Base-by-base conservation (phyloP, 2,113 vertebrate species). In the Crotalus tigris region DNA sequence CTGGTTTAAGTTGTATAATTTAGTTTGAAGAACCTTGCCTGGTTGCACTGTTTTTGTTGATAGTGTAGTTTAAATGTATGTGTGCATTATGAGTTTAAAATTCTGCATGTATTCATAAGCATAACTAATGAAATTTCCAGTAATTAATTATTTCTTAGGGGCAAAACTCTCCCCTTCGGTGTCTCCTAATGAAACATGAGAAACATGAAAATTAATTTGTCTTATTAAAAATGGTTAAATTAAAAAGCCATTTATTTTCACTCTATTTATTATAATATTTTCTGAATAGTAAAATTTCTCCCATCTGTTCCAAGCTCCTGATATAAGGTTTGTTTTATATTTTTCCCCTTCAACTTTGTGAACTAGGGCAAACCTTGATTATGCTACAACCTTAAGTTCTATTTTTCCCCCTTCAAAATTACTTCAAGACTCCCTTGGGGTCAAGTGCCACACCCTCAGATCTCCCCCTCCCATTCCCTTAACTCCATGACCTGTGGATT, bases 401-500 rank as follows among this genome's bases (percentile, higher is more conserved):
- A 75, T 44, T 96, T 95, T 95, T 0, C 2, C 61, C 29, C 33
- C 69, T n/a, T 95, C 95, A 96, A 96, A 87, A 97, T 96, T 96
- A 94, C 95, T 96, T 97, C 96, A 97, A 95, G 96, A 95, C 96
- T 97, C 96, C 96, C 93, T 97, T 97, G 95, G 95, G 95, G 94
- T 97, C 97, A 96, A 96, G 96, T 96, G 97, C 96, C 96, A 97
- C 12, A 0, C 69, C n/a, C 5, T 33, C 69, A 5, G 17, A 75
- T 33, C 33, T 8, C 33, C 69, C 33, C 33, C 33, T 75, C 6
- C 69, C 33, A 3, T 2, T 33, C 69, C 69, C 33, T 81, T 39
- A 49, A 10, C 23, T 51, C 46, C 94, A 96, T 97, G 97, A 98
- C 97, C 97, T 86, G 23, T 75, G 97, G 97, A 98, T 98, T 97